These are phyloP conservation scores for Pollenia angustigena DNA, from an alignment of 2,888 invertebrate genomes.

Conservation along the genomic window DNA sequence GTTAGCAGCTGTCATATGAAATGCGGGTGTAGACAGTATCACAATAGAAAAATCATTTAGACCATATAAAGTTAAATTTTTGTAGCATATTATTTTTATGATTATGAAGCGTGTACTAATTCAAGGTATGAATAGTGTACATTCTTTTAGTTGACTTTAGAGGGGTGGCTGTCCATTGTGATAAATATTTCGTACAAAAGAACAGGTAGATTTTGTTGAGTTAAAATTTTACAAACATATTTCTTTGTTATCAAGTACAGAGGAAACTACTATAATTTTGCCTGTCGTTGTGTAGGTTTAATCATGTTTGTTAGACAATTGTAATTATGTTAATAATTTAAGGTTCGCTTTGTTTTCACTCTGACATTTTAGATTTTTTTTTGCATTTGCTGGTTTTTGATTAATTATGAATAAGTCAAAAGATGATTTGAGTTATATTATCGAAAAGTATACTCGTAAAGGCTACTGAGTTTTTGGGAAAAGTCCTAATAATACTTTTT, in stretches of 20 bases:
- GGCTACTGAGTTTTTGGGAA: background rate
- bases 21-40: slow-evolving; percentile 76
- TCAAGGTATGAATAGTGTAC: slow-evolving; percentile 1
- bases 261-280: slow-evolving; percentile 36
- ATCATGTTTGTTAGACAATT: slow-evolving; percentile 64
- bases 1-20: slow-evolving; percentile 74
- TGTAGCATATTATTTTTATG: slow-evolving; percentile 6
- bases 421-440: slow-evolving; percentile 10
- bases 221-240: background rate
- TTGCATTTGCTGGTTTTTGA: slow-evolving; percentile 12
- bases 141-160: slow-evolving; percentile 17
- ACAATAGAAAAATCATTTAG: slow-evolving; percentile 70
- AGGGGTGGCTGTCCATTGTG: slow-evolving; percentile 26
- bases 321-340: slow-evolving; percentile 71
- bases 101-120: slow-evolving; percentile 62
- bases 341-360: slow-evolving; percentile 25
- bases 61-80: background rate
- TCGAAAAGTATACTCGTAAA: background rate
- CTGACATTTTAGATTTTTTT: slow-evolving; percentile 26
- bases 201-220: slow-evolving; percentile 66
- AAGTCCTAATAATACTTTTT: too few species aligned
- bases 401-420: slow-evolving; percentile 27
- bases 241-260: background rate
- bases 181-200: background rate
- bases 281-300: slow-evolving; percentile 59